Conservation (phyloP, 30 jellyfish, hydroid and myxozoan species). For the Chrysaora quinquecirrha region DNA sequence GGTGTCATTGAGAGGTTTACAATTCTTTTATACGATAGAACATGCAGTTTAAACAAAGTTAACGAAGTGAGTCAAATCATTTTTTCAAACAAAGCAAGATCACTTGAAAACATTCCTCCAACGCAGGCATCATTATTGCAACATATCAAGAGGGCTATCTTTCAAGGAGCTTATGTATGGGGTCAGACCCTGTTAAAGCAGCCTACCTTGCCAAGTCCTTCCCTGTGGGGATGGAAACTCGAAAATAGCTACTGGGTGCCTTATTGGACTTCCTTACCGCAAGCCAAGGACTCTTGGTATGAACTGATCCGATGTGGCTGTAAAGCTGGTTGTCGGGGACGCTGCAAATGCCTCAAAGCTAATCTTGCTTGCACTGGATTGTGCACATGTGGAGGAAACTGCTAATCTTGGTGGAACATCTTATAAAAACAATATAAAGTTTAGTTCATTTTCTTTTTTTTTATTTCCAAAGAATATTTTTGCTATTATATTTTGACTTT, state of each 20-base stretch:
- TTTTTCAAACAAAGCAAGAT: neutral
- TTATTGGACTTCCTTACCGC: neutral
- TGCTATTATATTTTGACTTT: neutral
- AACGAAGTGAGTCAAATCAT: neutral
- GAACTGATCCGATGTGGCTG: neutral
- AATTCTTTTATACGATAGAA: neutral
- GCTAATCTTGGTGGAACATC: neutral
- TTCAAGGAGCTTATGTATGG: neutral
- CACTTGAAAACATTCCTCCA: neutral
- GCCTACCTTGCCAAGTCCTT: conserved; percentile 3
- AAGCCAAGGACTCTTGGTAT: neutral
- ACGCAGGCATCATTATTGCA: neutral
- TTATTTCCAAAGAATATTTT: neutral
- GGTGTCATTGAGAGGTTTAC: neutral
- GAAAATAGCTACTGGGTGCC: neutral
- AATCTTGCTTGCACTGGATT: neutral
- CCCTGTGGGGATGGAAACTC: neutral
- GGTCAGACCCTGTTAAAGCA: neutral
- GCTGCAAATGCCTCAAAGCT: neutral
- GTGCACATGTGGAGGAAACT: neutral
- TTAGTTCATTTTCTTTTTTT: too few species aligned
- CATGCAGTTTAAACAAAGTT: neutral
- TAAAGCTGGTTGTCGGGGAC: conserved; percentile 4
- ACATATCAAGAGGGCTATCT: neutral
- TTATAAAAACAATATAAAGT: neutral